Base-by-base conservation (phyloP, 2,888 invertebrate species). In the Sepioteuthis lessoniana region DNA sequence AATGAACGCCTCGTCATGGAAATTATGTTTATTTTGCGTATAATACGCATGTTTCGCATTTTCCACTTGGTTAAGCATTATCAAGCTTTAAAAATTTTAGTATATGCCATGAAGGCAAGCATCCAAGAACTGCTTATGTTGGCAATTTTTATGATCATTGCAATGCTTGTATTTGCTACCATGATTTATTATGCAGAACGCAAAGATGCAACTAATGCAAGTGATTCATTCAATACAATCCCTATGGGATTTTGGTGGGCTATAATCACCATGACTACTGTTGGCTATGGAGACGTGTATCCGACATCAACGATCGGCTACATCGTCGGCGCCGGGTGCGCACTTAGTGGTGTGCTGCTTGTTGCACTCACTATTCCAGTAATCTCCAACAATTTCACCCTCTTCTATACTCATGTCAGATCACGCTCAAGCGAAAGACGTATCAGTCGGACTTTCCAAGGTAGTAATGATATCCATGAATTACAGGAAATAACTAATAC, bases 21-120 rank as follows among this genome's bases (percentile, higher is more conserved):
- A 95, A 96, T 96, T 60, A 97, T 97, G 95, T 97, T 97, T 95
- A 97, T 97, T 94, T 96, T 97, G 95, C 97, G 97, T 91, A 97
- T 97, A 94, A 97, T 97, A 94, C 96, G 97, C 55, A 97, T 97
- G 95, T 97, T 97, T 94, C 96, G 97, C 37, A 97, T 97, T 90
- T 97, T 97, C 96, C 97, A 97, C 95, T 95, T 97, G 94, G 97
- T 97, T 31, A 97, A 97, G 95, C 97, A 97, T 95, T 97, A 97
- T 95, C 97, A 97, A 94, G 97, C 97, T 25, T 95, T 97, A 31
- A 97, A 97, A 95, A 97, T 97, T 94, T 96, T 97, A 90, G 97
- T 97, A 60, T 97, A 97, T 95, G 97, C 97, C 31, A 97, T 97
- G 94, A 97, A 97, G 94, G 97, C 97, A 35, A 97, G 97, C 94